Conservation (phyloP, 2,888 invertebrate genomes). For the Acleris laterana region DNA sequence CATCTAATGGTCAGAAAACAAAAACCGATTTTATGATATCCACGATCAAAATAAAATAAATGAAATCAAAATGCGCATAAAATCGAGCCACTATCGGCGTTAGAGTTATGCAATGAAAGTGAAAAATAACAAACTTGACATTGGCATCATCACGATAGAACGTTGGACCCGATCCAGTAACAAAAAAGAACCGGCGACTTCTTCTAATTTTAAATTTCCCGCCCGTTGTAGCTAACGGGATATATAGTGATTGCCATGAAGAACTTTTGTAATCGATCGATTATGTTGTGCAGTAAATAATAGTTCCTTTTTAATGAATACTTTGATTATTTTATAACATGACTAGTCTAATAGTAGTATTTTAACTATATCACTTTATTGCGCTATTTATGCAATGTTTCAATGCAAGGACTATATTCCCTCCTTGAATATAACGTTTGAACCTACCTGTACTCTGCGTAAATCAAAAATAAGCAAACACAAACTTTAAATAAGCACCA, state of each 20-base stretch:
- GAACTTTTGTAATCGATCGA: slow-evolving; percentile 48
- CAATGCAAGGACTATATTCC: too few relatives aligned
- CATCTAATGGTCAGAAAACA: too few relatives aligned
- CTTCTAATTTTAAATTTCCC: slow-evolving; percentile 65
- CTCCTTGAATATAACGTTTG: too few relatives aligned
- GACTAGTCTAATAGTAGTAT: too few relatives aligned
- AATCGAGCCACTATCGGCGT: slow-evolving; percentile 17
- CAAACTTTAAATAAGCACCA: too few relatives aligned
- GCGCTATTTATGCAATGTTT: too few relatives aligned
- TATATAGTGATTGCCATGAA: slow-evolving; percentile 17
- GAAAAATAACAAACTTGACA: slow-evolving; percentile 72
- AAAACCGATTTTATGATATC: too few relatives aligned
- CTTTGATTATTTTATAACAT: not conserved
- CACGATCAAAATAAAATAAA: slow-evolving; percentile 1
- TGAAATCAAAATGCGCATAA: slow-evolving; percentile 11
- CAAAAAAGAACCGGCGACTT: slow-evolving; percentile 60
- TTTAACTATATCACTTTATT: too few relatives aligned
- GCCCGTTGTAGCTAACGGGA: slow-evolving; percentile 17
- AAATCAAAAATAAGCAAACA: too few relatives aligned
- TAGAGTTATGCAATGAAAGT: slow-evolving; percentile 60
- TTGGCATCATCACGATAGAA: slow-evolving; percentile 56
- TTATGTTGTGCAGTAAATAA: slow-evolving; percentile 37
- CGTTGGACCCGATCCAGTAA: slow-evolving; percentile 67
- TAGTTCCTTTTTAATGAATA: not conserved
- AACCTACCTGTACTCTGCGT: too few relatives aligned